Base-by-base conservation (phyloP, 2,797 vertebrate species). In the Rhinatrema bivittatum region DNA sequence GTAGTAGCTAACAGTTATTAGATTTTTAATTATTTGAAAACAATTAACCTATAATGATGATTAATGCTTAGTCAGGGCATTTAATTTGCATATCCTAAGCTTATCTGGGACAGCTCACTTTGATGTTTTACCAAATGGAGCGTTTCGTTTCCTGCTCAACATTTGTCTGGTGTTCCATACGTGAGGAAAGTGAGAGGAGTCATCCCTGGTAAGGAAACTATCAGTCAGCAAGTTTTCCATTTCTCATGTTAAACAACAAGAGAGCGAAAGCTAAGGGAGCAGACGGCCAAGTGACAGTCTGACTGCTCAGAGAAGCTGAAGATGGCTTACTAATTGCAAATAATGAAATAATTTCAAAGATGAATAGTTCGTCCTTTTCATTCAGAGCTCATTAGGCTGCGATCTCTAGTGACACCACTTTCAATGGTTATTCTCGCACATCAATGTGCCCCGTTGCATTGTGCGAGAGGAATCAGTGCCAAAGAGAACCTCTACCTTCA, bases 151-250 rank as follows among this genome's bases (percentile, higher is more conserved):
- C 60, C 72, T 78, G 73, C 74, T 76, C 68, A 78, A 76, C 33
- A 60, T 75, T 78, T 74, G 70, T 84, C 76, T 70, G 58, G 53
- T 69, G 74, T 70, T 76, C 78, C 62, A 67, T 70, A 81, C 75
- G 56, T 76, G 46, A 74, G 79, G 73, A 81, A 79, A 88, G 63
- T 86, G 84, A 84, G 80, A 78, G 62, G 69, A 78, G 76, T 79
- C 86, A 86, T 85, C 81, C 76, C 66, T 65, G 44, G 46, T 21
- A 28, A 59, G 53, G 66, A 52, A 64, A 40, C 54, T 51, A 55
- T 51, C 56, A 69, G 29, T 42, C 61, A 74, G 62, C 42, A 62
- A 69, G 64, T 65, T 66, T 62, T 60, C n/a, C 39, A 27, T 56
- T 62, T 58, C 51, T 65, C 16, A 18, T 46, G 46, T 56, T 67